Conservation (phyloP, 2,113 vertebrate species). For the Phalacrocorax aristotelis region DNA sequence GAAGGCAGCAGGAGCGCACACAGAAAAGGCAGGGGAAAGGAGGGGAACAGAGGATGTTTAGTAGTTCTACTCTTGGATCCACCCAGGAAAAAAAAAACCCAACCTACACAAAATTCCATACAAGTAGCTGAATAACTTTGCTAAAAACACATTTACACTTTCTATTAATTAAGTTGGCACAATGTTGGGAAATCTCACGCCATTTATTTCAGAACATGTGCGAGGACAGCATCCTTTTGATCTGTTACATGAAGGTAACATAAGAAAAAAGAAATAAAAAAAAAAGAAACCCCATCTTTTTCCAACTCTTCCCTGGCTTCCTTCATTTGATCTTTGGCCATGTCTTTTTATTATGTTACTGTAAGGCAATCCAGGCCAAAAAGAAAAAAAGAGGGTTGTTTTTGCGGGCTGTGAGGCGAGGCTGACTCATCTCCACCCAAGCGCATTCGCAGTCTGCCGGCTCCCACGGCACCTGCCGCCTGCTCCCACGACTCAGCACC, state of each 20-base stretch:
- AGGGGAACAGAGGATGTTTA: constrained; percentile 18
- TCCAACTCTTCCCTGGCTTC: background rate
- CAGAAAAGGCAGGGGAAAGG: constrained; percentile 33
- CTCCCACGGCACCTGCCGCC: background rate
- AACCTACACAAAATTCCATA: background rate
- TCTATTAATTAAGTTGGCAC: background rate
- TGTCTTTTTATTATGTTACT: background rate
- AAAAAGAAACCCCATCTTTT: background rate
- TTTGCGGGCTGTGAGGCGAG: background rate
- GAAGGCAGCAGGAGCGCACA: background rate
- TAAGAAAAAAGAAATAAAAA: background rate
- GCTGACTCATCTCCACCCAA: background rate
- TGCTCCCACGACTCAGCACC: background rate
- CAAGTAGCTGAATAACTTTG: background rate
- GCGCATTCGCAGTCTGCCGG: background rate
- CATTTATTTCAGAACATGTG: background rate
- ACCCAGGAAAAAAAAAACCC: background rate
- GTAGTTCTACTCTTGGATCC: background rate
- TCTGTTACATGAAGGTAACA: background rate
- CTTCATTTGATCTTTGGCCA: background rate
- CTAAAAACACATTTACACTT: background rate
- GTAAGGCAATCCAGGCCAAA: background rate
- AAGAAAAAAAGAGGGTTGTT: background rate
- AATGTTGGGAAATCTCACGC: background rate
- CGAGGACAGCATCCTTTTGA: background rate